phyloP scores from a whole-genome alignment of 1,140 invertebrate species.

The Arion vulgaris region DNA sequence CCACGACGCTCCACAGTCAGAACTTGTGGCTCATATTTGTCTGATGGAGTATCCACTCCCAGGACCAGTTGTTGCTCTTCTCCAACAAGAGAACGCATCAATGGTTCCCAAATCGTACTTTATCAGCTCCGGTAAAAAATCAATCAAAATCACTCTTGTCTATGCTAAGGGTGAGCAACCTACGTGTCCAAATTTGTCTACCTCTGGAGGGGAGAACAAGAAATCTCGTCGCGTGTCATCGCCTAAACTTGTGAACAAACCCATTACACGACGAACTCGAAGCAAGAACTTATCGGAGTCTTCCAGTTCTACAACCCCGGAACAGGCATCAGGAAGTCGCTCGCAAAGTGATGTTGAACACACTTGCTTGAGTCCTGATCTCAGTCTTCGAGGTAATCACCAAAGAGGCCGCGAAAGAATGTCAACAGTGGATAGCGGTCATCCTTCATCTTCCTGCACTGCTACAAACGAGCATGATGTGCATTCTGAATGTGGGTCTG shows the following conservation, averaged over 20 bases:
- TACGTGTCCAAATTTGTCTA: neutral
- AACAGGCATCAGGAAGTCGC: neutral
- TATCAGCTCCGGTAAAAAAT: slow-evolving; percentile 40
- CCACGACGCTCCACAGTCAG: neutral
- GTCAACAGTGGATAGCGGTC: slow-evolving; percentile 39
- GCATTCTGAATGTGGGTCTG: neutral
- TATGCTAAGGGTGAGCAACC: slow-evolving; percentile 27
- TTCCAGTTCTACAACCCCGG: neutral
- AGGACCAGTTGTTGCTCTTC: slow-evolving; percentile 23
- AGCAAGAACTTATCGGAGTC: slow-evolving; percentile 28
- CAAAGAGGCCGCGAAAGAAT: slow-evolving; percentile 23
- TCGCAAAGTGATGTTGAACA: slow-evolving; percentile 3
- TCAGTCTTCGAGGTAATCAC: neutral
- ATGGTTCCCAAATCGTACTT: slow-evolving; percentile 32
- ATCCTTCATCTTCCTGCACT: slow-evolving; percentile 24
- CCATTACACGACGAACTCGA: neutral
- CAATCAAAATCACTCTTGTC: slow-evolving; percentile 36
- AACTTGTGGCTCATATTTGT: neutral
- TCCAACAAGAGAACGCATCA: slow-evolving; percentile 30
- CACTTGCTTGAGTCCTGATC: neutral
- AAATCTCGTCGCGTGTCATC: slow-evolving; percentile 24
- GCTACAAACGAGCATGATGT: neutral
- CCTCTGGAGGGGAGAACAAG: slow-evolving; percentile 13
- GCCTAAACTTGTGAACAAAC: neutral
- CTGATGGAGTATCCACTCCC: slow-evolving; percentile 36